phyloP scores from a whole-genome alignment of 2,113 vertebrate genomes.

The Malurus alboscapulatus region DNA sequence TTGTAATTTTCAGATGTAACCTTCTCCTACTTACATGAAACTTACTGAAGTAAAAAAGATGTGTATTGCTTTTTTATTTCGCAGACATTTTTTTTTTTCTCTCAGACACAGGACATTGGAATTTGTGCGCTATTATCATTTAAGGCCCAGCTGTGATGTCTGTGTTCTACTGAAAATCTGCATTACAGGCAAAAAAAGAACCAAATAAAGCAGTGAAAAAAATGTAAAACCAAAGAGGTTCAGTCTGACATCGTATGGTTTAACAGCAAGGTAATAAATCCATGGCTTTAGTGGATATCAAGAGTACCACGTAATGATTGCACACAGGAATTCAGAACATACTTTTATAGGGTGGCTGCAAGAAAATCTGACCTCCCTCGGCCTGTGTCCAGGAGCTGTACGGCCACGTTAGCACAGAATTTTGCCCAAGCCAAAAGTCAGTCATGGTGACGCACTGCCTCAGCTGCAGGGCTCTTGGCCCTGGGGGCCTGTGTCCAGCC shows the following conservation, averaged over 20 bases:
- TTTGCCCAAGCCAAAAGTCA: neutral
- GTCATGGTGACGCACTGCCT: rapidly evolving
- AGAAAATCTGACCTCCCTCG: neutral
- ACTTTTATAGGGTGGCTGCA: neutral
- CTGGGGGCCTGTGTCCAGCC: rapidly evolving
- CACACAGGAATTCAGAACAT: neutral
- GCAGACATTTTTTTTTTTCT: neutral
- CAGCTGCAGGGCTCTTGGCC: neutral
- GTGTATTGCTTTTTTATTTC: neutral
- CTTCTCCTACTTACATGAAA: neutral
- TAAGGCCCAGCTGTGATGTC: neutral
- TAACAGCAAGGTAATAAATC: neutral
- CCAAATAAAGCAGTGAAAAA: neutral
- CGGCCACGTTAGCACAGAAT: neutral
- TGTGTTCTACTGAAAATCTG: neutral
- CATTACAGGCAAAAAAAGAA: neutral
- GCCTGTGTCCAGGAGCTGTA: neutral
- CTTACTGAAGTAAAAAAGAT: neutral
- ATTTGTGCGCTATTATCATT: neutral
- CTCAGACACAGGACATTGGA: neutral
- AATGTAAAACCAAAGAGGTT: neutral
- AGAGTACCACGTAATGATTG: neutral
- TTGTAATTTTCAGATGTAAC: neutral
- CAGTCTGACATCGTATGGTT: neutral
- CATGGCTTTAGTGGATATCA: neutral